Evolutionary conservation across 2,113 vertebrate genomes (phyloP).

Genomic region (Albula goreensis): DNA sequence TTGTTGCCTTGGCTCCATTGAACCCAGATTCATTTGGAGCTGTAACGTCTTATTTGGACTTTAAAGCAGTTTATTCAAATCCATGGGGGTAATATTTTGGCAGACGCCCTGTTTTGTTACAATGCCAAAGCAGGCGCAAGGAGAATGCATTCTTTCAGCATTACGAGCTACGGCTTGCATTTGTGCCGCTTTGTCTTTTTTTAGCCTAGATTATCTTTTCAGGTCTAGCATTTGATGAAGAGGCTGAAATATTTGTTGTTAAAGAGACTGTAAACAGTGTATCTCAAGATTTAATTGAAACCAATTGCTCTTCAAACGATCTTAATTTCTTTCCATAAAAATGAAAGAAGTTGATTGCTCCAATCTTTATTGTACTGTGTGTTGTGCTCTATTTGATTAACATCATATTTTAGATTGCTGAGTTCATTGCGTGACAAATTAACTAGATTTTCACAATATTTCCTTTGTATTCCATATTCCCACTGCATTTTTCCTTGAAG

Average conservation of each 20-base stretch:
- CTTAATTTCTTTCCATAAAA: not conserved
- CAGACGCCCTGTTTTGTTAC: not conserved
- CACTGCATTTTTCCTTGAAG: not conserved
- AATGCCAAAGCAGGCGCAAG: not conserved
- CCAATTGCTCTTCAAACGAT: not conserved
- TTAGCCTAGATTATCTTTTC: not conserved
- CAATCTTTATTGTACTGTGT: not conserved
- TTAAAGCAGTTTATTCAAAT: constrained; percentile 7
- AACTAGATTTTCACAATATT: not conserved
- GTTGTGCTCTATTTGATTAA: not conserved
- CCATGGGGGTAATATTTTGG: not conserved
- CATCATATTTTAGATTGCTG: not conserved
- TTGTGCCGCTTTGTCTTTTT: not conserved
- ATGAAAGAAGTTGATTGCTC: not conserved
- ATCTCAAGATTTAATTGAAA: not conserved
- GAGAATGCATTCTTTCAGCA: constrained; percentile 3
- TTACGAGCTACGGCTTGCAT: not conserved
- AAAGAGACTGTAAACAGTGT: not conserved
- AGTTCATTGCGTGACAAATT: not conserved
- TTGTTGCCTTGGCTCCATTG: not conserved
- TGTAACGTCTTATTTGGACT: constrained; percentile 10
- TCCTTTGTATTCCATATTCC: not conserved
- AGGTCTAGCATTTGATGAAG: not conserved
- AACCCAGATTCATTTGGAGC: constrained; percentile 3
- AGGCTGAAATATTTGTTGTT: not conserved